Evolutionary conservation across 2,113 vertebrate genomes (phyloP).

Genomic region (Hemiprocne comata): DNA sequence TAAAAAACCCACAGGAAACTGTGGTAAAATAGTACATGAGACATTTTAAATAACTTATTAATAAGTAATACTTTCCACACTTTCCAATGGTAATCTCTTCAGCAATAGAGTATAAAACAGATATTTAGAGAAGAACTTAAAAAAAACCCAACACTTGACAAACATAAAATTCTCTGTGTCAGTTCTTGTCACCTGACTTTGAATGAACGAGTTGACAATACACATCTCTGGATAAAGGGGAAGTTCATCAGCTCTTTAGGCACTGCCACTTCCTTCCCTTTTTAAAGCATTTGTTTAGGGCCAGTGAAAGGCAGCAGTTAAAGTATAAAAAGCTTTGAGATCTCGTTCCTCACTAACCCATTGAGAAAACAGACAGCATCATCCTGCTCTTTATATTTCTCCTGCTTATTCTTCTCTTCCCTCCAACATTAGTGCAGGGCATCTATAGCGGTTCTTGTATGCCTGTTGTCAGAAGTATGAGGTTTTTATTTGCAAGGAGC

Average conservation of each 20-base stretch:
- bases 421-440: neutral
- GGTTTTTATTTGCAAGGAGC: neutral
- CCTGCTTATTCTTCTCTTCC: neutral
- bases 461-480: neutral
- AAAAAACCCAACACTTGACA: neutral
- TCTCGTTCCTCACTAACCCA: neutral
- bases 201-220: neutral
- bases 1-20: conserved; percentile 1
- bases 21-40: conserved; percentile 37
- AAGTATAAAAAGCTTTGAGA: neutral
- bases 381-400: neutral
- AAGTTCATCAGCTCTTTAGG: neutral
- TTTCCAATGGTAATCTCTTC: neutral
- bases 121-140: neutral
- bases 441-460: neutral
- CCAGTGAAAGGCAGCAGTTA: neutral
- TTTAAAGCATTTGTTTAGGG: neutral
- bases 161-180: neutral
- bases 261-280: neutral
- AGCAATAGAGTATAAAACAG: neutral
- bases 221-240: neutral
- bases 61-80: neutral
- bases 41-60: conserved; percentile 46
- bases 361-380: neutral
- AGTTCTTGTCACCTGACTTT: neutral